phyloP scores from a whole-genome alignment of 2,797 vertebrate species.

The Tenualosa thibaudeaui region DNA sequence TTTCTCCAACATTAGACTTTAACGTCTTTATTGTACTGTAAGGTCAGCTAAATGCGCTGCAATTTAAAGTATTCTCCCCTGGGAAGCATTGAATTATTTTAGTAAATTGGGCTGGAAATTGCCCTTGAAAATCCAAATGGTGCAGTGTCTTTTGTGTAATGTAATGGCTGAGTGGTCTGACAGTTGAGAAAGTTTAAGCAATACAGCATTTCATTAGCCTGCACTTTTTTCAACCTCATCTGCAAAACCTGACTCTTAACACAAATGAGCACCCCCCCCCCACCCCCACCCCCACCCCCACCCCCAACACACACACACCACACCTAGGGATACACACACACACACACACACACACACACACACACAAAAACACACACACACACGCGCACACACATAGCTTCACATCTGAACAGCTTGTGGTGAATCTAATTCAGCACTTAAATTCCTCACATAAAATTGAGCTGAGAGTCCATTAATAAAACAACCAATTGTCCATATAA shows the following conservation, averaged over 20 bases:
- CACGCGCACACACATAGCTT: neutral
- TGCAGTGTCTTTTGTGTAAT: conserved; percentile 34
- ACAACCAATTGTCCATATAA: conserved; percentile 46
- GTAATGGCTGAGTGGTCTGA: conserved; percentile 36
- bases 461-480: conserved; percentile 44
- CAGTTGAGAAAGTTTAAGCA: neutral
- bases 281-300: neutral
- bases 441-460: conserved; percentile 35
- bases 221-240: conserved; percentile 24
- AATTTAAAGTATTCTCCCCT: conserved; percentile 46
- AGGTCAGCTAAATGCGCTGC: conserved; percentile 52
- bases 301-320: neutral
- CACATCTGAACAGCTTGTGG: conserved; percentile 2
- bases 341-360: neutral
- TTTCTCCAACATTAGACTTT: neutral
- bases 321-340: neutral
- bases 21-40: conserved; percentile 49
- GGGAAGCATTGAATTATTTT: conserved; percentile 38
- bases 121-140: conserved; percentile 51
- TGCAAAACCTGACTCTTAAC: conserved; percentile 2
- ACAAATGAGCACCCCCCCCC: neutral
- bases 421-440: neutral
- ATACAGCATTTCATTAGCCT: conserved; percentile 23
- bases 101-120: conserved; percentile 48
- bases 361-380: conserved; percentile 6